Base-by-base conservation (phyloP, 2,888 invertebrate genomes). In the Heterodera filipjevi region DNA sequence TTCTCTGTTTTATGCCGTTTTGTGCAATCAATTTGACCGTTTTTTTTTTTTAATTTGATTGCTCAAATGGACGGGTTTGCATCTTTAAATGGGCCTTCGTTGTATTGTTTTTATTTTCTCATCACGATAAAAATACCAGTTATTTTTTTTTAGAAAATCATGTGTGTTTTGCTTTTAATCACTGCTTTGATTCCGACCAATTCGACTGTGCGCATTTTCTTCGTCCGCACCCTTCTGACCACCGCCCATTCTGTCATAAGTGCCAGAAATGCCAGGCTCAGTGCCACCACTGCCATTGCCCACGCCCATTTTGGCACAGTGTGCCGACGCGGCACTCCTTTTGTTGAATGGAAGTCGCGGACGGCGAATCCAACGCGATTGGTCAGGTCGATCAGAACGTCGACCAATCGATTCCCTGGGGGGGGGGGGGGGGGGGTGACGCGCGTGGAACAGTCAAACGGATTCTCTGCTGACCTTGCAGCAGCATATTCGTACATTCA, bases 151-250 rank as follows among this genome's bases (percentile, higher is more conserved):
- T 35, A 68, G 14, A 68, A 68, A 35, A 68, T 68, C 2, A 68
- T 68, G 33, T 68, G 68, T 3, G 68, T 68, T 35, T 68, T 68
- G 33, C 68, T 68, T 22, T 59, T 59, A 35, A 68, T 33, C 68
- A 33, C 68, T 32, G 68, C 33, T 35, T 68, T 68, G 3, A 32
- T 33, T 32, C 68, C 68, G 68, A 32, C 68, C 6, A 68, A 14
- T 68, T 68, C 68, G 22, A 35, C 33, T 30, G 68, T 14, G 12
- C 68, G 68, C 33, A 33, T 35, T 35, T 68, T 68, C 1, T 32
- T n/a, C 19, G 10, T 68, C 35, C 35, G 30, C 33, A 33, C 68
- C 33, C 33, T 32, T 68, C 68, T 32, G 32, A 68, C 33, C 19
- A 68, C 33, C 19, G 12, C 27, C 68, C 68, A 68, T 35, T 68